Base-by-base conservation (phyloP, 2,113 vertebrate genomes). In the Phrynocephalus versicolor region DNA sequence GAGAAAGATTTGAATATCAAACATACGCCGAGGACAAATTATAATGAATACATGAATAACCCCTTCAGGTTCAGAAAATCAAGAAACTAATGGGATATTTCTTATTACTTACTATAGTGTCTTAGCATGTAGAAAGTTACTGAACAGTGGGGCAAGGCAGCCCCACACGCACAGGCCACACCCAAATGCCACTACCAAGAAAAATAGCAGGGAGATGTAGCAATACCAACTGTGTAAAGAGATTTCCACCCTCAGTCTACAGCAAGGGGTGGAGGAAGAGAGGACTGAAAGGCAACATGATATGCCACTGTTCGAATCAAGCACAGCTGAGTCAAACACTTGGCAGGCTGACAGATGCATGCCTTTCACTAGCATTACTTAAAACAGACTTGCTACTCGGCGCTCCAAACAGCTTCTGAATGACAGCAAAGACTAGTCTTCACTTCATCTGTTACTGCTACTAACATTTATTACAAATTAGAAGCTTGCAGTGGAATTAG, bases 211-310 rank as follows among this genome's bases (percentile, higher is more conserved):
- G 55, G 15, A 55, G 19, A 77, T n/a, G 3, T 12, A 25, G 21
- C 15, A 57, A 16, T 18, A 35, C 65, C 33, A 45, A 25, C 19
- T 9, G 25, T 77, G 62, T 13, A 1, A 2, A 71, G 13, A 71
- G 37, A 60, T 60, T 57, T 39, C 57, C 35, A 60, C 21, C 30
- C 45, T 58, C 25, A n/a, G n/a, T n/a, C n/a, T 45, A n/a, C 35
- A 33, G 30, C 64, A 87, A 60, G 27, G 75, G 69, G 55, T 79
- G 67, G 30, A 78, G 51, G 62, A 71, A 77, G 74, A 39, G 8
- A 41, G 39, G 72, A 87, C 45, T 57, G 70, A 81, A 82, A 82
- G 45, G 79, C 51, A 82, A 70, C 51, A 82, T 69, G 64, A 33
- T 70, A 57, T 60, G 25, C 62, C 45, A 77, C 51, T 82, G 35